Percentiles rank a stretch among this genome's conserved stretches.
These are phyloP conservation scores for Sebastes diaconus DNA, from an alignment of 2,797 vertebrate genomes.

Conservation along the genomic window DNA sequence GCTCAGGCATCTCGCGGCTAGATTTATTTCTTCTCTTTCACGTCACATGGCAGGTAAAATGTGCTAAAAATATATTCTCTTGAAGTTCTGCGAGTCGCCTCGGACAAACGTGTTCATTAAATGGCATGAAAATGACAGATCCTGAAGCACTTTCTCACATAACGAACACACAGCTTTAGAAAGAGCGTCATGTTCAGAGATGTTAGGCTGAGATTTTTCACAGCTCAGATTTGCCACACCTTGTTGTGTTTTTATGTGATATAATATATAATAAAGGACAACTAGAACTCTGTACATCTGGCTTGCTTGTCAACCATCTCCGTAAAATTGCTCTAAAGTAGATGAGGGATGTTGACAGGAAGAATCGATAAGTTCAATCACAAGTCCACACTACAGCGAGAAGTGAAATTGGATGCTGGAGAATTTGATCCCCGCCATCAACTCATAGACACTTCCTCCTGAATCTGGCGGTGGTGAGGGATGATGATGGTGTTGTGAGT, in stretches of 20 bases:
- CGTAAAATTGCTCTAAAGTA: conserved; percentile 19
- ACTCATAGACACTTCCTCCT: conserved; percentile 29
- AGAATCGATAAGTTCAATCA: conserved; percentile 54
- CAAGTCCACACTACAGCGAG: conserved; percentile 20
- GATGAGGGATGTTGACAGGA: conserved; percentile 39
- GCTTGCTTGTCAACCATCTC: conserved; percentile 2
- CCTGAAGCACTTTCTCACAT: conserved; percentile 1
- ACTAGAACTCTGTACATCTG: background rate
- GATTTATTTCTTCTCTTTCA: conserved; percentile 27
- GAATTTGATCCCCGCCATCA: conserved; percentile 56
- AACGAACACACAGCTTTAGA: conserved; percentile 8
- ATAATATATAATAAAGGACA: background rate
- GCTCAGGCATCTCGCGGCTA: conserved; percentile 29
- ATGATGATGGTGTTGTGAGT: conserved; percentile 39
- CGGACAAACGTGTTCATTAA: conserved; percentile 9
- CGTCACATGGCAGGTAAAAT: conserved; percentile 30
- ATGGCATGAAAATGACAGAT: conserved; percentile 25
- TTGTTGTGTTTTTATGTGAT: background rate
- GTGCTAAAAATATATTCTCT: conserved; percentile 30
- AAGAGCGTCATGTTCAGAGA: conserved; percentile 1
- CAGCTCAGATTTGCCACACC: conserved; percentile 17
- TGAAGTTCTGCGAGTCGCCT: background rate
- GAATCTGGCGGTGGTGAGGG: conserved; percentile 23
- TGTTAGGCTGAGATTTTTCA: conserved; percentile 8
- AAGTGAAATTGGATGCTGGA: conserved; percentile 57